Percentiles rank a stretch among this genome's conserved stretches.
phyloP scores from a whole-genome alignment of 2,888 invertebrate genomes.

The Lutraria lutraria region DNA sequence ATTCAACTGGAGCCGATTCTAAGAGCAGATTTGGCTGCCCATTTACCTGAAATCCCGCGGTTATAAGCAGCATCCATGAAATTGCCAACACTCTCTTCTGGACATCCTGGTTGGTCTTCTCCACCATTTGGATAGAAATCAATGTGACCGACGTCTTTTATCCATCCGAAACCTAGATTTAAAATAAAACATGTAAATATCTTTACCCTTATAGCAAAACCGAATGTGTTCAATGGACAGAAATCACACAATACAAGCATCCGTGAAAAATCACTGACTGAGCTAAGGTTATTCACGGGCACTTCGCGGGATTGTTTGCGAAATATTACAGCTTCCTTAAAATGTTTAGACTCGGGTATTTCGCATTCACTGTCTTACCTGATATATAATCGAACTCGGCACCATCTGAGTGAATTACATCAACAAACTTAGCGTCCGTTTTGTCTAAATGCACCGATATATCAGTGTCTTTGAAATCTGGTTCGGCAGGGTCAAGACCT shows the following conservation, averaged over 20 bases:
- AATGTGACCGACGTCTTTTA: constrained; percentile 82
- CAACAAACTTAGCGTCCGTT: constrained; percentile 94
- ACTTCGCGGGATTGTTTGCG: no score
- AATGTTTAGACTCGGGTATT: no score
- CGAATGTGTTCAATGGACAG: no score
- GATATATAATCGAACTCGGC: constrained; percentile 76
- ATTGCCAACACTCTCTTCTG: constrained; percentile 61
- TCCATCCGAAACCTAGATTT: constrained; percentile 81
- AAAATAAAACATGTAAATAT: neutral
- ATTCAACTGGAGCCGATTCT: no score
- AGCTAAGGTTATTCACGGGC: no score
- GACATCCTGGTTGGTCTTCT: constrained; percentile 85
- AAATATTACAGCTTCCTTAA: no score
- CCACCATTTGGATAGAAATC: constrained; percentile 87
- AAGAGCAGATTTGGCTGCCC: no score
- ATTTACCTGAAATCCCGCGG: constrained; percentile 64
- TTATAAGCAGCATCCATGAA: constrained; percentile 67
- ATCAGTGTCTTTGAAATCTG: constrained; percentile 95
- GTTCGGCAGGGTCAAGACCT: constrained; percentile 96
- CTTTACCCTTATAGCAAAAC: no score
- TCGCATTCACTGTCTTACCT: constrained; percentile 57
- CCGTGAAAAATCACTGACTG: no score
- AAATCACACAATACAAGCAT: no score
- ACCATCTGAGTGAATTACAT: constrained; percentile 95
- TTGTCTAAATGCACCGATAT: constrained; percentile 93